phyloP scores from a whole-genome alignment of 2,113 vertebrate genomes.

The Apteryx owenii region DNA sequence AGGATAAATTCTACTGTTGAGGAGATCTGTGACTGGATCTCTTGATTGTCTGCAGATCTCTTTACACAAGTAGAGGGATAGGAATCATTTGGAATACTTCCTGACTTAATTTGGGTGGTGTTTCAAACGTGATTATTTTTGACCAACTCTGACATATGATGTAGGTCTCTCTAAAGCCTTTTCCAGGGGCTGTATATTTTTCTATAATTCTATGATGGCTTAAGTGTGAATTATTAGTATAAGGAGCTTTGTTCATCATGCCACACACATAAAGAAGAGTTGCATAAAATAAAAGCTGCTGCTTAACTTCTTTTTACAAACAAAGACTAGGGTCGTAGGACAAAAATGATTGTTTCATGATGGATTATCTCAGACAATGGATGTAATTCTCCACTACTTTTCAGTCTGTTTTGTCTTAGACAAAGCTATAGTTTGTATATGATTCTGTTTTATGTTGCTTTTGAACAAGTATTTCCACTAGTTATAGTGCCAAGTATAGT shows the following conservation, averaged over 20 bases:
- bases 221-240: slow-evolving; percentile 8
- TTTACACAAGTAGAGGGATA: not conserved
- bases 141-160: not conserved
- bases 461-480: not conserved
- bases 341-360: not conserved
- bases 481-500: not conserved
- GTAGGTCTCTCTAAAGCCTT: not conserved
- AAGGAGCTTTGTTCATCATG: not conserved
- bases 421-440: not conserved
- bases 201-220: not conserved
- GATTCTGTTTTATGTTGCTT: not conserved
- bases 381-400: not conserved
- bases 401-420: not conserved
- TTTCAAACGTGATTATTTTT: not conserved
- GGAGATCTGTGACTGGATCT: slow-evolving; percentile 39
- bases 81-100: not conserved
- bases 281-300: not conserved
- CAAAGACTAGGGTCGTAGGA: not conserved
- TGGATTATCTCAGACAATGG: not conserved
- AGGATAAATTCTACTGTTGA: slow-evolving; percentile 58
- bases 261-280: not conserved
- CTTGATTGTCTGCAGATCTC: slow-evolving; percentile 34
- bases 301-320: not conserved
- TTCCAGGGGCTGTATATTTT: not conserved
- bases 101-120: not conserved